Evolutionary conservation across 2,797 vertebrate genomes (phyloP), one percentile per base, ranked within the genome.

Genomic region (Tenualosa thibaudeaui): DNA sequence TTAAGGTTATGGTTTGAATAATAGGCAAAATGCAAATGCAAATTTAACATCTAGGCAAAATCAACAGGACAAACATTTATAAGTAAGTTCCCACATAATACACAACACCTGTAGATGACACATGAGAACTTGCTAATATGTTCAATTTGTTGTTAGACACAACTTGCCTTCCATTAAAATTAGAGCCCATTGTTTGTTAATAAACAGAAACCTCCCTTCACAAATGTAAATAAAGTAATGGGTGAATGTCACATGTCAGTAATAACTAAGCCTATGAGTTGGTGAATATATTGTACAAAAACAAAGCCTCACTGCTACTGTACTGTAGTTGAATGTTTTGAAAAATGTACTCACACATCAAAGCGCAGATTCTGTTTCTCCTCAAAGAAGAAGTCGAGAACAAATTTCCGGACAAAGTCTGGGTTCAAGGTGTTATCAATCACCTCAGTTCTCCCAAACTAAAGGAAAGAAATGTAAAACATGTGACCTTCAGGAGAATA

Each of bases 311-410:
- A 68, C 24, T 31, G 26, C n/a, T 62, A 46, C 46, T 4, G 9
- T 19, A 17, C 22, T 56, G 54, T 22, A 46, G 19, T 2, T 31
- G 31, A 17, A 46, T 19, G 40, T 43, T 46, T 43, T 19, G 81
- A 46, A 85, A 82, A 83, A 88, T 75, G 85, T 85, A 95, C 97
- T 98, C 94, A 98, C 97, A 96, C 96, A 13, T 98, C 97, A 2
- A 98, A 98, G 88, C 97, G 97, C 46, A 98, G 95, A 85, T 97
- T 97, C 93, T 98, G 97, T 92, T 97, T 98, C 93, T 98, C 97
- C 88, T 98, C 97, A 2, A 98, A 98, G 92, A 97, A 97, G 93
- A 97, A 98, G 92, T 98, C 97, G 0, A 98, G 95, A 84, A 98
- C 95, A 1, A 98, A 98, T 90, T 98, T 98, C 90, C 97, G 96